Evolutionary conservation across 2,888 invertebrate genomes (phyloP), one percentile per base, ranked within the genome.

Genomic region (Hanleya hanleyi): DNA sequence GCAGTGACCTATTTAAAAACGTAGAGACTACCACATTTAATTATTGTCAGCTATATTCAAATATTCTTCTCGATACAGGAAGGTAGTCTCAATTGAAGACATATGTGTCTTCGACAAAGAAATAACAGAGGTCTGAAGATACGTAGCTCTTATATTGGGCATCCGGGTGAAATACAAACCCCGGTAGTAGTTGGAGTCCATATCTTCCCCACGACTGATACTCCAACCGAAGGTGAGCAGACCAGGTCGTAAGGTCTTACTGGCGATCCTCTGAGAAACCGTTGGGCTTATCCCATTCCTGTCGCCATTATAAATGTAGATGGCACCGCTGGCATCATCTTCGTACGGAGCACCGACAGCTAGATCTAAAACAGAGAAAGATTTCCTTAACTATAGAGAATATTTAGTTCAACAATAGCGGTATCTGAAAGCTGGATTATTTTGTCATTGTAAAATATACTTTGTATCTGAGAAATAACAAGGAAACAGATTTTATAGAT

Each of bases 271-370:
- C 66, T 80, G 80, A 9, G 79, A 79, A 35, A 29, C 2, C 7
- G 18, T 26, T 12, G 3, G 62, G 15, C 71, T 66, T 1, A 81
- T 49, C 1, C 77, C 78, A 70, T 32, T 9, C 50, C 47, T 66
- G 18, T 71, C 75, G 49, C 80, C 81, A 69, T 80, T 80, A 69
- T 79, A 81, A 29, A 81, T 81, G 66, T 81, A 81, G 49, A 81
- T 75, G 22, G 77, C 81, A 18, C 81, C 81, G 29, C 15, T 15
- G 4, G 15, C 1, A 36, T 64, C 64, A 18, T 64, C 64, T 7
- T 64, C 64, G 36, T 64, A 94, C 0, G 98, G 98, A 0, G 98
- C 96, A 22, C 98, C 97, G 68, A 97, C 94, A 70, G 98, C 92
- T 62, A 90, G 85, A 91, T 98, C 97, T 57, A 9, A 29, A 26